Evolutionary conservation across 2,113 vertebrate genomes (phyloP).

Genomic region (Anser brachyrhynchus): DNA sequence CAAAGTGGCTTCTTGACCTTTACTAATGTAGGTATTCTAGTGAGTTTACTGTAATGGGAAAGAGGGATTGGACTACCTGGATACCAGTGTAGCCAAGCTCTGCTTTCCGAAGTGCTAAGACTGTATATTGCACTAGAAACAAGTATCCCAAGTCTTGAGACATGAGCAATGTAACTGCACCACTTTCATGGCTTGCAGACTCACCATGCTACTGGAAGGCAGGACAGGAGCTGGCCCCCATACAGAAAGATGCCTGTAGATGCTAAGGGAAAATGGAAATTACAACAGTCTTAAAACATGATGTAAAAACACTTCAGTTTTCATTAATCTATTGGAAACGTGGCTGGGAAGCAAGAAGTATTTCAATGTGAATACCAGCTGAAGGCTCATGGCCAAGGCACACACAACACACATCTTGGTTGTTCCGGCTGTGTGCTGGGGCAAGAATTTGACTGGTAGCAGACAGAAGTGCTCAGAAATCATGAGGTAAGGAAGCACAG

Average conservation of each 20-base stretch:
- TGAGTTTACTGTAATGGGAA: background rate
- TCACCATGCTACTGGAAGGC: background rate
- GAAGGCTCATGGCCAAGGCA: rapidly evolving
- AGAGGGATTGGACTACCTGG: too few relatives aligned
- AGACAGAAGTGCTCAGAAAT: background rate
- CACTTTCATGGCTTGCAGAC: background rate
- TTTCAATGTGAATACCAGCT: background rate
- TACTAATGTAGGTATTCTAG: background rate
- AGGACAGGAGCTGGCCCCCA: background rate
- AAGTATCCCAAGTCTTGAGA: background rate
- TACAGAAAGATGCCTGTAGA: background rate
- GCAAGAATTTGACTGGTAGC: background rate
- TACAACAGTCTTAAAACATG: background rate
- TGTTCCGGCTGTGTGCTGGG: background rate
- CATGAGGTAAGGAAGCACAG: background rate
- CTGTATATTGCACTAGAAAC: too few relatives aligned
- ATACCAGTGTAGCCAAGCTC: background rate
- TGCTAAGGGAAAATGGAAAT: background rate
- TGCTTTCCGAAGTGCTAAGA: background rate
- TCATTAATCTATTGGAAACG: rapidly evolving
- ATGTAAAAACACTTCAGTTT: background rate
- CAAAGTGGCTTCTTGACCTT: background rate
- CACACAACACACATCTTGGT: background rate
- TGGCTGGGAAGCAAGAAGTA: background rate
- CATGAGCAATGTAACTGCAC: background rate